Conservation (phyloP, 2,888 invertebrate species). For the Lathronympha strigana region DNA sequence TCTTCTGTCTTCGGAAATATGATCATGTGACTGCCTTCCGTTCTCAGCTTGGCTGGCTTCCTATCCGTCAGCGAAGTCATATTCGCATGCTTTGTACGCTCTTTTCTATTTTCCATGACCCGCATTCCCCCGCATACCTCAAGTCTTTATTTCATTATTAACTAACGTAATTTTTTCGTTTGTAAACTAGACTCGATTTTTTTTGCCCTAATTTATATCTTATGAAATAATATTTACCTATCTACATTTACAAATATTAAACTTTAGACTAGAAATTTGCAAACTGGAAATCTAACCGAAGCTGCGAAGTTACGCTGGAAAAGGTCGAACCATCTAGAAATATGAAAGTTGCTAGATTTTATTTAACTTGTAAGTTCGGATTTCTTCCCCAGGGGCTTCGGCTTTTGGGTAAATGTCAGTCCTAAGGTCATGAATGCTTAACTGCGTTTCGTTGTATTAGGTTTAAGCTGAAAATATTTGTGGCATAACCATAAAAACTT, state of each 20-base stretch:
- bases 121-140: too few species aligned
- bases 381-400: not conserved
- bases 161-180: too few species aligned
- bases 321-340: slow-evolving; percentile 14
- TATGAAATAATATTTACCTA: not conserved
- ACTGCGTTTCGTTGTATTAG: not conserved
- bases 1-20: too few species aligned
- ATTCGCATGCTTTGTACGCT: too few species aligned
- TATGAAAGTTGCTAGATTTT: slow-evolving; percentile 21
- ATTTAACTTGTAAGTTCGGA: slow-evolving; percentile 25
- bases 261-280: slow-evolving; percentile 5
- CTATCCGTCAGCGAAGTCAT: too few species aligned
- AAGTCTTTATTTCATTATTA: too few species aligned
- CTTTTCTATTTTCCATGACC: too few species aligned
- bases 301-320: slow-evolving; percentile 8
- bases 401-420: slow-evolving; percentile 3
- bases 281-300: slow-evolving; percentile 3
- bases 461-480: not conserved
- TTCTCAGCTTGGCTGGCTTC: too few species aligned
- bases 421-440: slow-evolving; percentile 14
- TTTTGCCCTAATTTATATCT: too few species aligned
- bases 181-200: too few species aligned
- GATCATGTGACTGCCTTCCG: too few species aligned
- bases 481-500: not conserved
- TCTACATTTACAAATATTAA: not conserved